Conservation (phyloP, 2,888 invertebrate genomes). For the Agrilus cyanescens region DNA sequence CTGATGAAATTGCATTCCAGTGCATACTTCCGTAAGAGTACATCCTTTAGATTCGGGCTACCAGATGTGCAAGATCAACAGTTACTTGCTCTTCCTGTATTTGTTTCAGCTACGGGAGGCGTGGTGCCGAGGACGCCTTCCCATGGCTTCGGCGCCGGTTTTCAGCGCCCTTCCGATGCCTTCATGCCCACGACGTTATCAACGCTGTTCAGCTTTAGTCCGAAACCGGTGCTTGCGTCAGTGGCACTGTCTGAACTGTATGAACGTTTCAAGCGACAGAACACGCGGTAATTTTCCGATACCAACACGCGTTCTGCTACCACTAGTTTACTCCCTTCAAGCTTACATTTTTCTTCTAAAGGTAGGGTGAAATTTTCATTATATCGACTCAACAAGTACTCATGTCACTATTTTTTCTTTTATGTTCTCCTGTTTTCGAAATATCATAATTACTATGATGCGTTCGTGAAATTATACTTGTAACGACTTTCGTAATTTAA, state of each 20-base stretch:
- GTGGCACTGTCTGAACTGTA: constrained; percentile 14
- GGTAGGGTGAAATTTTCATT: constrained; percentile 1
- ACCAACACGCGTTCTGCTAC: constrained; percentile 11
- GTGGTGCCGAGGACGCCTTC: constrained; percentile 31
- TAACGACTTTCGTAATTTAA: too few species aligned
- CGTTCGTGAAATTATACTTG: too few species aligned
- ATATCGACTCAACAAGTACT: neutral
- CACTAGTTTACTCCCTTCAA: neutral
- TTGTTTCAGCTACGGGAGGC: constrained; percentile 34
- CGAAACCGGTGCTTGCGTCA: too few species aligned
- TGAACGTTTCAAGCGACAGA: constrained; percentile 13
- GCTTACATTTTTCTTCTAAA: neutral
- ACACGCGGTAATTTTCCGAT: constrained; percentile 5
- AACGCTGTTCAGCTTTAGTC: too few species aligned
- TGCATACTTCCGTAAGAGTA: constrained; percentile 38
- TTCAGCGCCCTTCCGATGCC: constrained; percentile 18
- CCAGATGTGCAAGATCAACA: constrained; percentile 33
- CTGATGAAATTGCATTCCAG: constrained; percentile 40
- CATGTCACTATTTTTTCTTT: neutral
- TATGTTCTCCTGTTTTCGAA: too few species aligned
- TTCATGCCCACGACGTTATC: constrained; percentile 15
- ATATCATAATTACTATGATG: too few species aligned
- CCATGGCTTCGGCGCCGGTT: constrained; percentile 27
- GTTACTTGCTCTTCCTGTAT: constrained; percentile 34
- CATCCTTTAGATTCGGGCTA: constrained; percentile 23